Evolutionary conservation across 2,113 vertebrate genomes (phyloP), one percentile per base, ranked within the genome.

Genomic region (Casuarius casuarius): DNA sequence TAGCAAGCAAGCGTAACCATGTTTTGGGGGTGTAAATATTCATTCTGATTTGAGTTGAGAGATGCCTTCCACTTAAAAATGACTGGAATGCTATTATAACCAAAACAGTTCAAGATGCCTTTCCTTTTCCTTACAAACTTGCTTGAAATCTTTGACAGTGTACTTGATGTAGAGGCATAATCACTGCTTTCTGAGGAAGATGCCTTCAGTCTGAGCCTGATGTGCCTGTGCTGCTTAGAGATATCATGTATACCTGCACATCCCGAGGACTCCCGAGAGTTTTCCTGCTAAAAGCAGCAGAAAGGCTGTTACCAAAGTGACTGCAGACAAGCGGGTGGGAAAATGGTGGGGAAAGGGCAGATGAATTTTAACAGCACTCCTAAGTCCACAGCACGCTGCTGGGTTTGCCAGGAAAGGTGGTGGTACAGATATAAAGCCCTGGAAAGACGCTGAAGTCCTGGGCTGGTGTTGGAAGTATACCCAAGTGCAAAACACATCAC

Each of bases 301-400:
- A n/a, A 59, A 35, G 63, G 7, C 25, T 92, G 22, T 42, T 28
- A 92, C 51, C 49, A 49, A 90, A 83, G 35, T 63, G 12, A 42
- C 7, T n/a, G 12, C 7, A 58, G 44, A 26, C 25, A 73, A 17
- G 42, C 22, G 49, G 13, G 10, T 76, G 14, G 49, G 48, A 31
- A 48, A 52, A 12, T 8, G 6, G 4, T 2, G 2, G 31, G 6
- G 38, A 83, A 66, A 58, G 15, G 40, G 70, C 0, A 5, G 8
- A 7, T 46, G 23, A 66, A 26, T 66, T 86, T 71, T 78, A 84
- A 86, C 10, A 75, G 42, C 35, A 35, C 16, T 51, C 10, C 12
- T 23, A 21, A 0, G 14, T 46, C 38, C 48, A 38, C 12, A 48
- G 31, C 20, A 59, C 10, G 22, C 3, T 42, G 40, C 28, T 85